Conservation (phyloP, 2,888 invertebrate species). For the Dynastes hyllus region DNA sequence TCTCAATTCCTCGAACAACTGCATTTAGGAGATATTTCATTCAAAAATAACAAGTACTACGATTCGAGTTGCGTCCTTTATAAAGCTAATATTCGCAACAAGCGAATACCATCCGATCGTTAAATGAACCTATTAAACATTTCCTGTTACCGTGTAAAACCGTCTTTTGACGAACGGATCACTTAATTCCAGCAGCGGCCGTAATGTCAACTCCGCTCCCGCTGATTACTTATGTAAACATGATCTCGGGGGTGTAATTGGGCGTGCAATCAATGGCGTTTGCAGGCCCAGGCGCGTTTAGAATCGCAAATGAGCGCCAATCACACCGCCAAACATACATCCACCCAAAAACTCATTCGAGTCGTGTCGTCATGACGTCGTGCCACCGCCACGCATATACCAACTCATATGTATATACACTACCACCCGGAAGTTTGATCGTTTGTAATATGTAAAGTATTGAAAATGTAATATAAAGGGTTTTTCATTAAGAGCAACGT, state of each 20-base stretch:
- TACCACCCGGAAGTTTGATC: too few relatives aligned
- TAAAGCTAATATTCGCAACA: too few relatives aligned
- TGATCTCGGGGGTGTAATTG: slow-evolving; percentile 72
- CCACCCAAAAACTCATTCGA: slow-evolving; percentile 39
- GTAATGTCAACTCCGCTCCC: slow-evolving; percentile 69
- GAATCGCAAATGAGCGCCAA: slow-evolving; percentile 68
- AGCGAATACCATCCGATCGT: too few relatives aligned
- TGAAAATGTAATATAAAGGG: too few relatives aligned
- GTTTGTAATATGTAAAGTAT: too few relatives aligned
- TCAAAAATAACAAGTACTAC: too few relatives aligned
- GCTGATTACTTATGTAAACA: slow-evolving; percentile 72
- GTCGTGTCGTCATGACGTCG: slow-evolving; percentile 21
- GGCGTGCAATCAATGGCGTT: slow-evolving; percentile 72
- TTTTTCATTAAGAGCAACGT: too few relatives aligned
- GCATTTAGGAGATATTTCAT: too few relatives aligned
- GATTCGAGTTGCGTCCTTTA: too few relatives aligned
- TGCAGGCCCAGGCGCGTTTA: slow-evolving; percentile 67
- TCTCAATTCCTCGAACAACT: too few relatives aligned
- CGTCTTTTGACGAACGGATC: slow-evolving; percentile 63
- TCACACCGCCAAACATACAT: slow-evolving; percentile 55
- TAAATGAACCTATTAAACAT: neutral
- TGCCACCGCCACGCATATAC: slow-evolving; percentile 1
- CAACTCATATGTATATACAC: neutral
- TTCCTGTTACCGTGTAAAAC: slow-evolving; percentile 55
- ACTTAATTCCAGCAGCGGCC: slow-evolving; percentile 70